A percentile compares a stretch with the other conserved stretches of the same genome.
Conservation (phyloP, 2,113 vertebrate genomes). For the Carassius carassius region DNA sequence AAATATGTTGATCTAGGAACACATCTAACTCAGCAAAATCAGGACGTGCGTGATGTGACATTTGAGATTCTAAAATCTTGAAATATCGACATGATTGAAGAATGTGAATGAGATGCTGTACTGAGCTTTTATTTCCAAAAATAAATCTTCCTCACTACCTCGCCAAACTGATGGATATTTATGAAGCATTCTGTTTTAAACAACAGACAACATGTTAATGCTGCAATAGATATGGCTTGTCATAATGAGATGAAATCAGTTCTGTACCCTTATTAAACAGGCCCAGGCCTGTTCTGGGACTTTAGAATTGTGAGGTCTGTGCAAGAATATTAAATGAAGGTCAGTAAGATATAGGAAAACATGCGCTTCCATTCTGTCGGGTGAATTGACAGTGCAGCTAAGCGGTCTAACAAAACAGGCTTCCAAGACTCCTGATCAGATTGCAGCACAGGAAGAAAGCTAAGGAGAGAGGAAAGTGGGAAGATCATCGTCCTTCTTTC, state of each 20-base stretch:
- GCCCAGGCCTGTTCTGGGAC: too few relatives aligned
- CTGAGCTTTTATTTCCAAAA: neutral
- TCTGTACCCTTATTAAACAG: neutral
- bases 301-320: neutral
- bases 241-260: neutral
- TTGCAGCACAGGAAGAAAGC: neutral
- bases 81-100: neutral
- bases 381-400: neutral
- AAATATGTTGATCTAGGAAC: too few relatives aligned
- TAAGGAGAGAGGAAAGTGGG: neutral
- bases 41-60: neutral
- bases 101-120: neutral
- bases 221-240: neutral
- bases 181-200: conserved; percentile 3
- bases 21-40: too few relatives aligned
- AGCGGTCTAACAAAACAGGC: neutral
- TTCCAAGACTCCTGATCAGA: conserved; percentile 5
- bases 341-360: neutral
- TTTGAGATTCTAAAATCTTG: neutral
- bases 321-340: neutral
- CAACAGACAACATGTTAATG: neutral
- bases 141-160: neutral
- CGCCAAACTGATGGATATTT: neutral
- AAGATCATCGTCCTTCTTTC: conserved; percentile 32
- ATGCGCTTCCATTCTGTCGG: neutral